Conservation (phyloP, 2,113 vertebrate species). For the Struthio camelus region DNA sequence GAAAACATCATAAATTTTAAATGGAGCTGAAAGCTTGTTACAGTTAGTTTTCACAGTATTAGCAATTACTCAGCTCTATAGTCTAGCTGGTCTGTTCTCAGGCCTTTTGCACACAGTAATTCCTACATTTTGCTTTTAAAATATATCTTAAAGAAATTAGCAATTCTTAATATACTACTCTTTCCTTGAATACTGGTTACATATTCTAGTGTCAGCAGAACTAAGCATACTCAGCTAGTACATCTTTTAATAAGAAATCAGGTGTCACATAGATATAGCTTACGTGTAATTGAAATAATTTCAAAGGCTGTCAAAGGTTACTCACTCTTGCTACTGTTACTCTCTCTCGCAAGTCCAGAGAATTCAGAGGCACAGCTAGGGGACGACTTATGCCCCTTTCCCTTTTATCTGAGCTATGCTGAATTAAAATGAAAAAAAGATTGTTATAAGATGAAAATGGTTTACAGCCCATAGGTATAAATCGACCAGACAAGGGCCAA, state of each 20-base stretch:
- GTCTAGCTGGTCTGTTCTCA: neutral
- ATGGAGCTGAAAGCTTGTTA: neutral
- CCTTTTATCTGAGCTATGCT: neutral
- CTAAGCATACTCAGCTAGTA: neutral
- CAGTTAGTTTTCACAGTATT: neutral
- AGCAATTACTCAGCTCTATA: neutral
- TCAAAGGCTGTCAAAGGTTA: neutral
- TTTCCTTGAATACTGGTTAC: neutral
- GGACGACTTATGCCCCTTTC: neutral
- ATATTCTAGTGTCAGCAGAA: neutral
- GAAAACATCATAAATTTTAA: neutral
- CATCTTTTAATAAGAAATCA: neutral
- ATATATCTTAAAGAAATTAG: neutral
- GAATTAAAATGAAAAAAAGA: neutral
- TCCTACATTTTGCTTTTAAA: neutral
- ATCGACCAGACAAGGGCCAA: neutral
- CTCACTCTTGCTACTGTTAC: conserved; percentile 53
- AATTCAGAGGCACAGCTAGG: conserved; percentile 59
- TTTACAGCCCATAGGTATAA: neutral
- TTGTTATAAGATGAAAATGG: neutral
- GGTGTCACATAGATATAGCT: neutral
- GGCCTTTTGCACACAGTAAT: neutral
- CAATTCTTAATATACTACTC: neutral
- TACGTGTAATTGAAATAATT: neutral
- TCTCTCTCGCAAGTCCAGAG: conserved; percentile 33